Evolutionary conservation across 1,140 invertebrate species (phyloP).

Genomic region (Neuroterus valhalla): DNA sequence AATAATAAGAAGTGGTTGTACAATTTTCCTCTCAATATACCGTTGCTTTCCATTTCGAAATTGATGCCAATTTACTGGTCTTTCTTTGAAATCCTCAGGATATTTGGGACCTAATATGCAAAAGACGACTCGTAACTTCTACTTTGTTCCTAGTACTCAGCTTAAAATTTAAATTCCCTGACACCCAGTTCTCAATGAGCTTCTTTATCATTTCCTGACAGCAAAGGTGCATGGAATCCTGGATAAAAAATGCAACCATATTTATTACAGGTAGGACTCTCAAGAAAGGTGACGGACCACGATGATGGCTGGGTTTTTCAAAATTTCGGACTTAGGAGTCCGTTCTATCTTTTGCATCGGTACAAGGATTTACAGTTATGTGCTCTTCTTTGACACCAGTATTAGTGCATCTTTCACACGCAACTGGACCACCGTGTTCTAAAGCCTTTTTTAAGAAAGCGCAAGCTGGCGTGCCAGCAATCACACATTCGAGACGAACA

Average conservation of each 20-base stretch:
- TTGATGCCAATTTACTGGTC: slow-evolving; percentile 1
- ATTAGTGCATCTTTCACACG: slow-evolving; percentile 45
- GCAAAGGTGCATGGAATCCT: slow-evolving; percentile 8
- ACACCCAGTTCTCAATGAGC: slow-evolving; percentile 4
- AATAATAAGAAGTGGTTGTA: slow-evolving; percentile 49
- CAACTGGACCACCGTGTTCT: slow-evolving; percentile 38
- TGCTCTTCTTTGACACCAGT: too few species aligned
- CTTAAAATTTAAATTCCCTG: background rate
- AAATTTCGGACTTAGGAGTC: slow-evolving; percentile 30
- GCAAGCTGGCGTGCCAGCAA: slow-evolving; percentile 40
- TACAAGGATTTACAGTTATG: slow-evolving; percentile 13
- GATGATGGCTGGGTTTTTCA: slow-evolving; percentile 41
- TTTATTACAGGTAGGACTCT: slow-evolving; percentile 37
- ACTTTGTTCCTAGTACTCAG: background rate
- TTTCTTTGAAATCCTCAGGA: slow-evolving; percentile 45
- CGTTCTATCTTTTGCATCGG: slow-evolving; percentile 30
- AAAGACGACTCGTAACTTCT: background rate
- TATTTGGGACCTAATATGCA: slow-evolving; percentile 10
- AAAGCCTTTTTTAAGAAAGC: slow-evolving; percentile 37
- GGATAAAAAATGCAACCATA: slow-evolving; percentile 36
- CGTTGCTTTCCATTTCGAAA: slow-evolving; percentile 46
- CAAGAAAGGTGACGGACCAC: too few species aligned
- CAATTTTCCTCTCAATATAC: slow-evolving; percentile 32
- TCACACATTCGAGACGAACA: slow-evolving; percentile 41
- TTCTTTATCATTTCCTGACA: too few species aligned